Evolutionary conservation across 1,140 invertebrate genomes (phyloP), one percentile per base, ranked within the genome.

Genomic region (Panagrolaimus sp.): DNA sequence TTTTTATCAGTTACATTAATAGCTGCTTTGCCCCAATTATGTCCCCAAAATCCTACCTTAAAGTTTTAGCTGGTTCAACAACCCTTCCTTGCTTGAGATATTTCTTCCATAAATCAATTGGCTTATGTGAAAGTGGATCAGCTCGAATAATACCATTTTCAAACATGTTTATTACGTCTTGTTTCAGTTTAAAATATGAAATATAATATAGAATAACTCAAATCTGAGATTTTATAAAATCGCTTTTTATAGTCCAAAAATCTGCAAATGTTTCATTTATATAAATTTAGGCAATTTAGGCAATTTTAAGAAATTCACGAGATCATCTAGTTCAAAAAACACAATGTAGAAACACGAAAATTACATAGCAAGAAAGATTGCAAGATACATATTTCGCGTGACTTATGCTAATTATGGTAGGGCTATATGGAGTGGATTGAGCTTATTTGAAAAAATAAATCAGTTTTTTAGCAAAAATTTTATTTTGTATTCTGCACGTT

Each of bases 81-180:
- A 80, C 68, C 16, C 78, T 31, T 16, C 78, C 78, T 62, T 80
- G 70, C 23, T 73, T 51, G 65, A 78, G 20, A 64, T 82, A 80
- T 63, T 78, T 77, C 62, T 78, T 77, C 78, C 78, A 80, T 31
- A 81, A 70, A 13, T 80, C 78, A 31, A 80, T 72, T 9, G 78
- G 78, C 42, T 70, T 72, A 25, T 68, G 46, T 1, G 75, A 78
- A 51, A 80, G 66, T 11, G 78, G 79, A 69, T 80, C 78, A 31
- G 77, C 77, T 42, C 68, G 71, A 51, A 80, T 77, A 68, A 74
- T 75, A 48, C 72, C 75, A 47, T 76, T 74, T 62, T 78, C 77
- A 66, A 77, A 73, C 66, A 72, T 74, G 2, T 38, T 38, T 38
- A 63, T 45, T 45, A 63, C n/a, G n/a, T n/a, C n/a, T n/a, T n/a